Conservation (phyloP, 2,797 vertebrate species). For the Sarcophilus harrisii region DNA sequence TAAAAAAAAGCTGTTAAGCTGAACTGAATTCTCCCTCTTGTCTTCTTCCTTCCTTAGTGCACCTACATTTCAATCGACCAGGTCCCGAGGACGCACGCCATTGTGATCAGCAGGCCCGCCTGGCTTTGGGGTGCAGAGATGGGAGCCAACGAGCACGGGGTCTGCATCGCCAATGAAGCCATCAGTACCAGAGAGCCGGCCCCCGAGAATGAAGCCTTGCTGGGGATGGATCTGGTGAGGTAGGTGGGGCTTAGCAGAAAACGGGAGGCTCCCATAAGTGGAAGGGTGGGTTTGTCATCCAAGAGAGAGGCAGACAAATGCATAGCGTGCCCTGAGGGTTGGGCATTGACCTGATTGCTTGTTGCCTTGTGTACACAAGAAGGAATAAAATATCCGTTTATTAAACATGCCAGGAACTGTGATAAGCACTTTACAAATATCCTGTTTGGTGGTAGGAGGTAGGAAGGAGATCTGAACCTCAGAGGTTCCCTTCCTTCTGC, state of each 20-base stretch:
- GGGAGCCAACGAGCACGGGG: slow-evolving; percentile 89
- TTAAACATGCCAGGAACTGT: not conserved
- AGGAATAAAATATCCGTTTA: not conserved
- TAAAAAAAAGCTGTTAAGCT: not conserved
- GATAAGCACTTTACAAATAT: not conserved
- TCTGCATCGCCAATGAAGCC: slow-evolving; percentile 87
- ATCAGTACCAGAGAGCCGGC: slow-evolving; percentile 83
- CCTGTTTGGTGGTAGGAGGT: not conserved
- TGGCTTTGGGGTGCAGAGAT: slow-evolving; percentile 91
- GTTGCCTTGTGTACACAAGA: not conserved
- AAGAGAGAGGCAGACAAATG: not conserved
- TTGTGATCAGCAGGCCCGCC: slow-evolving; percentile 87
- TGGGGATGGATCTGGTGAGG: slow-evolving; percentile 90
- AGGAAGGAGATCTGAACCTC: not conserved
- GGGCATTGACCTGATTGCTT: not conserved
- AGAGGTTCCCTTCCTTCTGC: not conserved
- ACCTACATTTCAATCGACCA: slow-evolving; percentile 88
- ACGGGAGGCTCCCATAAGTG: not conserved
- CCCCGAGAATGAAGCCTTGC: slow-evolving; percentile 84
- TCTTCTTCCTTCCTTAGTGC: slow-evolving; percentile 81
- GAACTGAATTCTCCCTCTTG: not conserved
- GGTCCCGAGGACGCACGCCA: slow-evolving; percentile 85
- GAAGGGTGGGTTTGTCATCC: not conserved
- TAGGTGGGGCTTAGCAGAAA: slow-evolving; percentile 63
- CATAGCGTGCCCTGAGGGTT: not conserved